phyloP scores from a whole-genome alignment of 2,113 vertebrate genomes.

The Labeo catla region DNA sequence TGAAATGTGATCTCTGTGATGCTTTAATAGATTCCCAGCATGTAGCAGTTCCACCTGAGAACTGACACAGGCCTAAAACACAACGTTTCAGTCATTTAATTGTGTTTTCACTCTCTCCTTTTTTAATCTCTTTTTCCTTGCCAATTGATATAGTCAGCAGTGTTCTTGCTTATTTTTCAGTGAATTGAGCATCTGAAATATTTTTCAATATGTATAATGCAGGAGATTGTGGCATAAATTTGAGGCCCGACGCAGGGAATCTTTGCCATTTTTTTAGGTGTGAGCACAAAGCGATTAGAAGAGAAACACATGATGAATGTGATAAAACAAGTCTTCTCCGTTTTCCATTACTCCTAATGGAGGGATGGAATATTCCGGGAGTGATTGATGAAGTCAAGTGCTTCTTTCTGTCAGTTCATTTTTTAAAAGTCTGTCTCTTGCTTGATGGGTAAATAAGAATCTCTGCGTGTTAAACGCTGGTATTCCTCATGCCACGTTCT shows the following conservation, averaged over 20 bases:
- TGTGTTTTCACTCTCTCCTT: slow-evolving; percentile 33
- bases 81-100: slow-evolving; percentile 17
- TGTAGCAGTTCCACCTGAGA: slow-evolving; percentile 62
- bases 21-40: slow-evolving; percentile 78
- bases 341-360: slow-evolving; percentile 78
- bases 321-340: slow-evolving; percentile 74
- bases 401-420: slow-evolving; percentile 75
- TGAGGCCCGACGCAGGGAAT: slow-evolving; percentile 66
- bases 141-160: slow-evolving; percentile 50
- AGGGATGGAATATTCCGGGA: slow-evolving; percentile 72
- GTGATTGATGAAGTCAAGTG: slow-evolving; percentile 76
- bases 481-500: slow-evolving; percentile 42
- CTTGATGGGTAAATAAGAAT: slow-evolving; percentile 75
- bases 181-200: slow-evolving; percentile 74
- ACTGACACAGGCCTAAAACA: slow-evolving; percentile 3
- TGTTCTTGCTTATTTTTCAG: slow-evolving; percentile 55
- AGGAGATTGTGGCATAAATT: slow-evolving; percentile 74
- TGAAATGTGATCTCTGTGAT: slow-evolving; percentile 83
- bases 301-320: slow-evolving; percentile 75
- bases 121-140: slow-evolving; percentile 62
- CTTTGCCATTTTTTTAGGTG: slow-evolving; percentile 66
- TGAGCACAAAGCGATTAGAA: slow-evolving; percentile 64
- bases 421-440: slow-evolving; percentile 72
- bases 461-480: slow-evolving; percentile 61
- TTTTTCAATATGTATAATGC: slow-evolving; percentile 73